A percentile compares a stretch with the other conserved stretches of the same genome.
Conservation (phyloP, 2,888 invertebrate genomes). For the Andrena chrysosceles region DNA sequence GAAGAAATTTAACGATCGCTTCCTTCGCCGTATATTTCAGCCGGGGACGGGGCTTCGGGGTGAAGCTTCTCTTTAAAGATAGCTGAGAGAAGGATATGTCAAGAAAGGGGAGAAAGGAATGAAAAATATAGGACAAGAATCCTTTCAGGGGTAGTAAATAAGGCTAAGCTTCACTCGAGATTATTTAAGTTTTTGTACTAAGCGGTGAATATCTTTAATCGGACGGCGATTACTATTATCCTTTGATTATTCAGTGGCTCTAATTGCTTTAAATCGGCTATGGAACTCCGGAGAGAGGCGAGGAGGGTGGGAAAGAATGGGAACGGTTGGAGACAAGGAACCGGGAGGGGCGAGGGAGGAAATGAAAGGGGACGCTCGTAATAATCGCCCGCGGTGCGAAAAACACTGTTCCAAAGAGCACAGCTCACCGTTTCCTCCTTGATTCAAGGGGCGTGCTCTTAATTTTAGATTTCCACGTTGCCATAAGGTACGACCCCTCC, state of each 20-base stretch:
- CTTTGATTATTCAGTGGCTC: not conserved
- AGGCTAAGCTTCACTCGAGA: no score
- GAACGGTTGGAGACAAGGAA: constrained; percentile 13
- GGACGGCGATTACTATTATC: not conserved
- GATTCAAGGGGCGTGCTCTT: constrained; percentile 67
- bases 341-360: constrained; percentile 10
- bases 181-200: no score
- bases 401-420: constrained; percentile 56
- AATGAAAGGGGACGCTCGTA: constrained; percentile 53
- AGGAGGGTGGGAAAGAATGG: not conserved
- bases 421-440: constrained; percentile 42
- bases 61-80: constrained; percentile 5
- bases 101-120: no score
- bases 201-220: not conserved
- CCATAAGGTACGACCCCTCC: constrained; percentile 32
- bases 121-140: no score
- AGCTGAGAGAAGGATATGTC: not conserved
- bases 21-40: constrained; percentile 27
- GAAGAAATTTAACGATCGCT: constrained; percentile 45
- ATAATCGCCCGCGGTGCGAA: constrained; percentile 65
- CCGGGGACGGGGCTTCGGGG: constrained; percentile 2
- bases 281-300: not conserved
- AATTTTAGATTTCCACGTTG: constrained; percentile 73
- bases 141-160: no score
- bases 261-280: not conserved